These are phyloP conservation scores for Genyomyrus donnyi DNA, from an alignment of 2,113 vertebrate genomes.

Conservation along the genomic window DNA sequence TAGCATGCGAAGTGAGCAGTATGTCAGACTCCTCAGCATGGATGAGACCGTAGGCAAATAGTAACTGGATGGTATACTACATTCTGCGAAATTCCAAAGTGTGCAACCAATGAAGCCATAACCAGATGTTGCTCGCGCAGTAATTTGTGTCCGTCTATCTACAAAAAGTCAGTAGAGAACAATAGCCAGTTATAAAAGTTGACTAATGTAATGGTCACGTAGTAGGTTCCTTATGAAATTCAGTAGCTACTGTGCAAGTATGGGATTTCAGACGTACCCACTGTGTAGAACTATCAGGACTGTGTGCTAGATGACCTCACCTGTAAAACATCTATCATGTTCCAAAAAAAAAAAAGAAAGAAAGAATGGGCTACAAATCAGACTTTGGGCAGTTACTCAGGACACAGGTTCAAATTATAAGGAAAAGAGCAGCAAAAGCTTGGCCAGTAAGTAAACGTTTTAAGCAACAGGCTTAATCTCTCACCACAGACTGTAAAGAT, in stretches of 20 bases:
- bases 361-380: not conserved
- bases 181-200: not conserved
- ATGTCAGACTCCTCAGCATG: not conserved
- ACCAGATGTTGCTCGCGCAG: too few species aligned
- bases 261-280: not conserved
- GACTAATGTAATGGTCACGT: not conserved
- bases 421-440: not conserved
- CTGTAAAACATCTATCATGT: not conserved
- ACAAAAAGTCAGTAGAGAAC: not conserved
- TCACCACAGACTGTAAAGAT: not conserved
- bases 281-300: not conserved
- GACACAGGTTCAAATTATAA: not conserved
- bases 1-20: not conserved
- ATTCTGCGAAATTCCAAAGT: not conserved
- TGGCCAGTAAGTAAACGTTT: not conserved
- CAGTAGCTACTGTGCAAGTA: not conserved
- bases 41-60: not conserved
- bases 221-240: not conserved
- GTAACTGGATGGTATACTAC: not conserved
- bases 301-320: not conserved
- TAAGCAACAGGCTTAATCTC: not conserved
- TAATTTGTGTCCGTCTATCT: not conserved
- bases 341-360: not conserved
- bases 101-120: not conserved
- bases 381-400: not conserved